Evolutionary conservation across 2,888 invertebrate genomes (phyloP).

Genomic region (Atethmia centrago): DNA sequence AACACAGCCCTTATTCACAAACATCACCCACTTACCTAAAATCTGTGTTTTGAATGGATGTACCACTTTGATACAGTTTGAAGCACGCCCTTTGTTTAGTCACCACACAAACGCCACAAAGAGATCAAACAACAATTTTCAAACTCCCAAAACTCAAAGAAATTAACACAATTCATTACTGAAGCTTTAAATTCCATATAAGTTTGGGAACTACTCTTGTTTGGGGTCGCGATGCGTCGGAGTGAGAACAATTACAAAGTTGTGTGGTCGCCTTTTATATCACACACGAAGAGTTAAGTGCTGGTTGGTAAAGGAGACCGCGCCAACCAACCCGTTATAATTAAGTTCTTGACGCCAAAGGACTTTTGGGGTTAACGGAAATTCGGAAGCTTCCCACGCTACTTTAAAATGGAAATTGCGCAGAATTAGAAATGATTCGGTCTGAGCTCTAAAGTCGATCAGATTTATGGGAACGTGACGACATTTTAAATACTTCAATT

Average conservation of each 20-base stretch:
- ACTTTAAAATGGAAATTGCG: slow-evolving; percentile 58
- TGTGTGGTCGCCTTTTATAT: slow-evolving; percentile 55
- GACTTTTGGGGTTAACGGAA: slow-evolving; percentile 40
- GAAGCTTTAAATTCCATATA: slow-evolving; percentile 57
- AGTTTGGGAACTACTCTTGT: slow-evolving; percentile 59
- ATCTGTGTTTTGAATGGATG: background rate
- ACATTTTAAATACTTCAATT: slow-evolving; percentile 40
- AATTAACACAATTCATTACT: slow-evolving; percentile 64
- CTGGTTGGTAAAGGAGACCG: slow-evolving; percentile 27
- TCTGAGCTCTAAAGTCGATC: slow-evolving; percentile 46
- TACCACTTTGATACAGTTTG: background rate
- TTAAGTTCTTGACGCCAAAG: slow-evolving; percentile 53
- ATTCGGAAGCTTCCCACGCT: slow-evolving; percentile 41
- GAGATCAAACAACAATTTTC: slow-evolving; percentile 38
- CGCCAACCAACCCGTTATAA: slow-evolving; percentile 49
- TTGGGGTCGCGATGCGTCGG: slow-evolving; percentile 34
- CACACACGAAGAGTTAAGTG: slow-evolving; percentile 47
- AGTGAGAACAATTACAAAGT: slow-evolving; percentile 58
- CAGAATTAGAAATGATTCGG: slow-evolving; percentile 52
- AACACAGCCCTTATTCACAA: background rate
- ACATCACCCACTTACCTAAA: background rate
- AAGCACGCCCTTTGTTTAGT: slow-evolving; percentile 11
- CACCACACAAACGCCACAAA: slow-evolving; percentile 13
- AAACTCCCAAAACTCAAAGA: slow-evolving; percentile 52
- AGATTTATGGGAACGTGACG: slow-evolving; percentile 43